Percentiles rank a stretch among this genome's conserved stretches.
Conservation (phyloP, 2,113 vertebrate species). For the Origma solitaria region DNA sequence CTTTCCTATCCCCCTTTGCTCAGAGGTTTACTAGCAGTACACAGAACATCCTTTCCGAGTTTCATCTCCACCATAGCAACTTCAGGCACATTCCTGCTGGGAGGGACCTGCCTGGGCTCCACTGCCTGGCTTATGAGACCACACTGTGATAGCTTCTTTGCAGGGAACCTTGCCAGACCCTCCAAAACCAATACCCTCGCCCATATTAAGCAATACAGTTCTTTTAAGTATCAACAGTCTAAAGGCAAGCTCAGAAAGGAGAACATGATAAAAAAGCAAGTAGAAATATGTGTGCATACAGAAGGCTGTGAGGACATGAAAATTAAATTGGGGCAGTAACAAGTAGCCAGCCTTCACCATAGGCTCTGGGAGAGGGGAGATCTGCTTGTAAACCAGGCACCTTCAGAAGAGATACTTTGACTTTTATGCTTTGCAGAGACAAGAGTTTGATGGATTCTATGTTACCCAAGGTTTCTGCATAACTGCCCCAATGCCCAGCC, state of each 20-base stretch:
- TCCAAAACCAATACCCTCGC: not conserved
- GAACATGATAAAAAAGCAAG: not conserved
- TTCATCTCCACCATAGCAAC: not conserved
- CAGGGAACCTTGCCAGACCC: not conserved
- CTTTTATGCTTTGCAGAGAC: not conserved
- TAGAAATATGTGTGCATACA: not conserved
- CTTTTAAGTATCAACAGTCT: not conserved
- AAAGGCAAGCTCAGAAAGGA: not conserved
- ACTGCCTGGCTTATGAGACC: not conserved
- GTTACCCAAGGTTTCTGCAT: not conserved
- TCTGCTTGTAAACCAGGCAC: not conserved
- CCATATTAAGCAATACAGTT: not conserved
- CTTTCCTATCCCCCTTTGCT: not conserved
- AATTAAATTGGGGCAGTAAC: not conserved
- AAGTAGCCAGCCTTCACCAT: not conserved
- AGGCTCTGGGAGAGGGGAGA: not conserved
- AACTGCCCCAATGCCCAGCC: not conserved
- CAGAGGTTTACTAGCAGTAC: not conserved
- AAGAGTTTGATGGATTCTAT: not conserved
- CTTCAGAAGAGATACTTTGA: not conserved
- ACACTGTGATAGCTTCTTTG: not conserved
- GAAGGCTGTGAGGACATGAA: fast-evolving
- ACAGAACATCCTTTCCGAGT: not conserved
- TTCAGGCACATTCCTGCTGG: not conserved
- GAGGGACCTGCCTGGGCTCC: not conserved